Evolutionary conservation across 2,797 vertebrate genomes (phyloP).

Genomic region (Periparus ater): DNA sequence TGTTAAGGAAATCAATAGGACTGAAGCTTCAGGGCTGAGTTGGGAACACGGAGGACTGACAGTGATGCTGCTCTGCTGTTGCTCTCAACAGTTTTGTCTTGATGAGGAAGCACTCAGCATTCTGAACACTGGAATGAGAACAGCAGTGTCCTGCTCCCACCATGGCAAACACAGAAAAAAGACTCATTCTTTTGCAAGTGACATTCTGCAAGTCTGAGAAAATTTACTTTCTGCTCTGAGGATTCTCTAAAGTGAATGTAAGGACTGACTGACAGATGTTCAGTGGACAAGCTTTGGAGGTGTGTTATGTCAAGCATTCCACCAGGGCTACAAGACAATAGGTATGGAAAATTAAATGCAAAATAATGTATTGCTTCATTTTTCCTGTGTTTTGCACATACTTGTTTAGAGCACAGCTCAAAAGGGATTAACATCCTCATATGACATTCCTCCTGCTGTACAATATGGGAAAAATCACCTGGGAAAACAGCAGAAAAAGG

Average conservation of each 20-base stretch:
- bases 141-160: neutral
- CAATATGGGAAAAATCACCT: neutral
- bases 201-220: neutral
- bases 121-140: neutral
- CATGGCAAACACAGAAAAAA: neutral
- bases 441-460: neutral
- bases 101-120: neutral
- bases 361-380: neutral
- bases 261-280: neutral
- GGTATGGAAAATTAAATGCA: neutral
- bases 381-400: neutral
- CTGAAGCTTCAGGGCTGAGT: neutral
- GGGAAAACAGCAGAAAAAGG: neutral
- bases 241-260: neutral
- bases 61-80: neutral
- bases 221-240: neutral
- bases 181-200: neutral
- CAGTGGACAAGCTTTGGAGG: neutral
- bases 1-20: neutral
- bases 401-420: neutral
- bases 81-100: neutral
- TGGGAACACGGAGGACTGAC: neutral
- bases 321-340: neutral
- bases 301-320: neutral
- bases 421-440: neutral